Conservation (phyloP, 2,113 vertebrate species). For the Larimichthys polyactis region DNA sequence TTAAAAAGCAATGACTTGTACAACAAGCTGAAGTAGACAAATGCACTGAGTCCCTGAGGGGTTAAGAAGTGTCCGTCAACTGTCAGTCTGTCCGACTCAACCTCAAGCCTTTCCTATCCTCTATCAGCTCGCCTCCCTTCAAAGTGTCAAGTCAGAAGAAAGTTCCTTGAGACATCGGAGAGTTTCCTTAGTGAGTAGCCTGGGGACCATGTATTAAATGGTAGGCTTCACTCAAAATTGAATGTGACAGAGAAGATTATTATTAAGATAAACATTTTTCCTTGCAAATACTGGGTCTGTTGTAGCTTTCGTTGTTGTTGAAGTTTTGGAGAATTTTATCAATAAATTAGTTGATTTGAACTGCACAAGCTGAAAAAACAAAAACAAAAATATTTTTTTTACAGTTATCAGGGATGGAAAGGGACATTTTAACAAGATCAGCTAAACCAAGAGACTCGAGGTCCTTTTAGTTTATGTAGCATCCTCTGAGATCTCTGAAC, state of each 20-base stretch:
- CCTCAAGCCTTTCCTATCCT: slow-evolving; percentile 59
- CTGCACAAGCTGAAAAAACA: too few relatives aligned
- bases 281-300: too few relatives aligned
- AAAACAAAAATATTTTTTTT: neutral
- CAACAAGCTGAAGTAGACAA: slow-evolving; percentile 66
- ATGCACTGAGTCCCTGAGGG: slow-evolving; percentile 59
- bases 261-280: too few relatives aligned
- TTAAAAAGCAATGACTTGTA: slow-evolving; percentile 69
- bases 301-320: too few relatives aligned
- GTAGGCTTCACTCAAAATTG: slow-evolving; percentile 18
- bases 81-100: slow-evolving; percentile 54
- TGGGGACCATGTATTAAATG: slow-evolving; percentile 52
- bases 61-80: slow-evolving; percentile 72
- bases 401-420: neutral
- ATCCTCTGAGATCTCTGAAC: slow-evolving; percentile 27
- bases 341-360: too few relatives aligned
- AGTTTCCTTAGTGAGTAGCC: slow-evolving; percentile 56
- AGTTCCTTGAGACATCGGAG: slow-evolving; percentile 65
- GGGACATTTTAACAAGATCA: neutral
- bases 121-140: slow-evolving; percentile 68
- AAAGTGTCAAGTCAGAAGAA: slow-evolving; percentile 76
- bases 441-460: slow-evolving; percentile 12
- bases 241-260: slow-evolving; percentile 8
- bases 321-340: too few relatives aligned
- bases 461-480: slow-evolving; percentile 31